Conservation (phyloP, 1,140 invertebrate species). For the Gyrodactylus salaris region DNA sequence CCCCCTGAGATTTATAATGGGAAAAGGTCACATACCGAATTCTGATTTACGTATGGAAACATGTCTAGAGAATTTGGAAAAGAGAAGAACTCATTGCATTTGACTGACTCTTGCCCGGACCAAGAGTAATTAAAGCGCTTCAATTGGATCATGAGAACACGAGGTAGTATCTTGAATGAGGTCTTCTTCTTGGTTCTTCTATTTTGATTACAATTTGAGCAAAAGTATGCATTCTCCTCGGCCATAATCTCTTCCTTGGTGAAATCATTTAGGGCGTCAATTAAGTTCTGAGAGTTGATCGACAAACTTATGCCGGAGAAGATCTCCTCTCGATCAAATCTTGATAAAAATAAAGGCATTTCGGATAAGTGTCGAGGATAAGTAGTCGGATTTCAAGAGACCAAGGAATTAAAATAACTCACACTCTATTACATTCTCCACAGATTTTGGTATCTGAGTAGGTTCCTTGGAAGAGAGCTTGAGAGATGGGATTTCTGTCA, state of each 20-base stretch:
- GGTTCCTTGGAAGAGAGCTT: neutral
- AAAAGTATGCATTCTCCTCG: neutral
- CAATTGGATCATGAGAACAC: neutral
- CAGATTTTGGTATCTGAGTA: neutral
- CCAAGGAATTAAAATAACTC: neutral
- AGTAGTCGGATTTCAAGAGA: too few species aligned
- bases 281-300: constrained; percentile 12
- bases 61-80: neutral
- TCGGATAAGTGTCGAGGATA: neutral
- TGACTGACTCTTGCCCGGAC: neutral
- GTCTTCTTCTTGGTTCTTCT: neutral
- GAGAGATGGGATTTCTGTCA: neutral
- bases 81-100: neutral
- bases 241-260: neutral
- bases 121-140: neutral
- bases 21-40: neutral
- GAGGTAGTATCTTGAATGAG: neutral
- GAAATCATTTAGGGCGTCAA: neutral
- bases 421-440: neutral
- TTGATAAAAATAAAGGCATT: constrained; percentile 9
- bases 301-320: constrained; percentile 19
- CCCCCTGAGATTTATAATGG: too few species aligned
- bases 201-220: neutral
- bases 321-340: constrained; percentile 18
- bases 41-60: neutral